These are phyloP conservation scores for Ictalurus furcatus DNA, from an alignment of 2,113 vertebrate genomes.

Conservation along the genomic window DNA sequence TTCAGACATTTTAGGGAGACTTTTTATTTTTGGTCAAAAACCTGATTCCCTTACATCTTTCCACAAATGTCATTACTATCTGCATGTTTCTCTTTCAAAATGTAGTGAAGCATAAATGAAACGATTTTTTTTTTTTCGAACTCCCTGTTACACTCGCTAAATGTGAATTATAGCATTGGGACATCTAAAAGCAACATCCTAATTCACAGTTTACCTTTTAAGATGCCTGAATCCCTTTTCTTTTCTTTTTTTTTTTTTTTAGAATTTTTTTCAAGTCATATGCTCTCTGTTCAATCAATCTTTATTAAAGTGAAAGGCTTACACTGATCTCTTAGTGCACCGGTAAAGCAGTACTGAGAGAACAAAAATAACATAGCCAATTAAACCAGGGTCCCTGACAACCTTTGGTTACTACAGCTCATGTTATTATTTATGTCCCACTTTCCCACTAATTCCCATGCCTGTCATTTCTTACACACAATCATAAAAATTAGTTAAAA, in stretches of 20 bases:
- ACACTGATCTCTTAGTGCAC: background rate
- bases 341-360: background rate
- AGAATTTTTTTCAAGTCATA: background rate
- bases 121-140: background rate
- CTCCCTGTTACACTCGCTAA: background rate
- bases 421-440: conserved; percentile 12
- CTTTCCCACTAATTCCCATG: conserved; percentile 5
- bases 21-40: background rate
- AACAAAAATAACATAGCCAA: conserved; percentile 17
- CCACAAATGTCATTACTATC: background rate
- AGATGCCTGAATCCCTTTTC: background rate
- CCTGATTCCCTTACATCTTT: background rate
- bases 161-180: background rate
- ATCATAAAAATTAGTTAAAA: background rate
- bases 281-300: background rate
- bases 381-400: conserved; percentile 17
- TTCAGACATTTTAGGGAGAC: background rate
- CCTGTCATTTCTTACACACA: background rate
- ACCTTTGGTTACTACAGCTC: background rate
- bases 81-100: background rate
- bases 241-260: background rate
- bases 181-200: background rate
- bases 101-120: background rate
- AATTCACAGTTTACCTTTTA: background rate
- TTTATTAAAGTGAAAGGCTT: background rate